phyloP scores from a whole-genome alignment of 2,113 vertebrate species.

The Ovis aries region DNA sequence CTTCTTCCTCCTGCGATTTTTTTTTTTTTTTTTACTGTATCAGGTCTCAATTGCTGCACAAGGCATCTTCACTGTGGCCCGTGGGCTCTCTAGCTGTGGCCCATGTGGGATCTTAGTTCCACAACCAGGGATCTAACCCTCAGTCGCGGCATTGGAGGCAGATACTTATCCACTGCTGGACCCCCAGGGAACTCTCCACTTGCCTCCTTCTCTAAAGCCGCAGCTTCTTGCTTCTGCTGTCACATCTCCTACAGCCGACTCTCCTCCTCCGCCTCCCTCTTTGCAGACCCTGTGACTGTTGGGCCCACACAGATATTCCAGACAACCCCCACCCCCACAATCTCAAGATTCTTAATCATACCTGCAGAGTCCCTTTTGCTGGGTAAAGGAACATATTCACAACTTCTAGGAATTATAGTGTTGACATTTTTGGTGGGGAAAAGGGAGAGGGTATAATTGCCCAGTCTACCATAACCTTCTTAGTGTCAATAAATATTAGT shows the following conservation, averaged over 20 bases:
- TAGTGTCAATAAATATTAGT: background rate
- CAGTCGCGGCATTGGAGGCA: accelerated
- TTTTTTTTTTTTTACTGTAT: background rate
- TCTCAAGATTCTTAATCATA: background rate
- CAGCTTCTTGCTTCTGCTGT: background rate
- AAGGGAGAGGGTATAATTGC: accelerated
- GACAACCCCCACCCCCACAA: background rate
- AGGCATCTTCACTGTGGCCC: background rate
- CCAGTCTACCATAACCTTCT: background rate
- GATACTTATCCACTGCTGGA: background rate
- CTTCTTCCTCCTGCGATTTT: background rate
- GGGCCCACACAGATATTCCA: background rate
- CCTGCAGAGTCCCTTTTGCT: background rate
- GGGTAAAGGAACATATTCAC: background rate
- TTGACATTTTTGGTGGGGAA: background rate
- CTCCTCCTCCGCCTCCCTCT: background rate
- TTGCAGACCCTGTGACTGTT: background rate
- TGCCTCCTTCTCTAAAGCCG: background rate
- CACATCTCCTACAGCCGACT: background rate
- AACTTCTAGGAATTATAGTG: background rate
- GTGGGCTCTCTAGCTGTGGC: background rate
- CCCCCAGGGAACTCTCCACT: background rate
- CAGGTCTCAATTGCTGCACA: background rate
- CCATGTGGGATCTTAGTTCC: background rate
- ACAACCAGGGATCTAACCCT: background rate